Percentiles rank a stretch among this genome's conserved stretches.
phyloP scores from a whole-genome alignment of 2,113 vertebrate species.

The Hystrix brachyura region DNA sequence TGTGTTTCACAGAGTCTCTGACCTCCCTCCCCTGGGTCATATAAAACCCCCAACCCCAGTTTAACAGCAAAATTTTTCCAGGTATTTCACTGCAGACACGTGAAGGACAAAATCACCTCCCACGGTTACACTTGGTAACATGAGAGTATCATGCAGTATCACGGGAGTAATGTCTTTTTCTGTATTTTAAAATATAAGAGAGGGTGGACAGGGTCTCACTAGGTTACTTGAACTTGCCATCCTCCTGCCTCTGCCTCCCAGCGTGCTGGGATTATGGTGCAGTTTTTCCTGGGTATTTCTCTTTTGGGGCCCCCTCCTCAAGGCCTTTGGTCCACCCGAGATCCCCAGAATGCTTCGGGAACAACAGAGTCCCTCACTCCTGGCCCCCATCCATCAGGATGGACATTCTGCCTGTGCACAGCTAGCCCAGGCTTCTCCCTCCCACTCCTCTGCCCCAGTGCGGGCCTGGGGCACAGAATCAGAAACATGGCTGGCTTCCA shows the following conservation, averaged over 20 bases:
- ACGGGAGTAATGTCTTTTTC: neutral
- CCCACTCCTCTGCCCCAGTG: too few relatives aligned
- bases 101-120: neutral
- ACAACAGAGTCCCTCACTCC: too few relatives aligned
- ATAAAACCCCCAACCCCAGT: too few relatives aligned
- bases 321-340: neutral
- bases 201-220: neutral
- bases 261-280: neutral
- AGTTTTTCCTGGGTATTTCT: neutral
- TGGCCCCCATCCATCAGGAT: neutral
- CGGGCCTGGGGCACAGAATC: neutral
- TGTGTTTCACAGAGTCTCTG: neutral
- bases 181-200: neutral
- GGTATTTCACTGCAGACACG: too few relatives aligned
- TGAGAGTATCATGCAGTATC: neutral
- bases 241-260: neutral
- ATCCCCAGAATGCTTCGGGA: neutral
- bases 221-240: neutral
- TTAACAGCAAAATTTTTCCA: too few relatives aligned
- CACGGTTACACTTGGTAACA: too few relatives aligned
- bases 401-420: accelerated
- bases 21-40: too few relatives aligned
- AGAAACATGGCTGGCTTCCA: neutral
- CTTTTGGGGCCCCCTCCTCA: neutral
- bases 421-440: too few relatives aligned